phyloP scores from a whole-genome alignment of 2,888 invertebrate species.

The Rutpela maculata region DNA sequence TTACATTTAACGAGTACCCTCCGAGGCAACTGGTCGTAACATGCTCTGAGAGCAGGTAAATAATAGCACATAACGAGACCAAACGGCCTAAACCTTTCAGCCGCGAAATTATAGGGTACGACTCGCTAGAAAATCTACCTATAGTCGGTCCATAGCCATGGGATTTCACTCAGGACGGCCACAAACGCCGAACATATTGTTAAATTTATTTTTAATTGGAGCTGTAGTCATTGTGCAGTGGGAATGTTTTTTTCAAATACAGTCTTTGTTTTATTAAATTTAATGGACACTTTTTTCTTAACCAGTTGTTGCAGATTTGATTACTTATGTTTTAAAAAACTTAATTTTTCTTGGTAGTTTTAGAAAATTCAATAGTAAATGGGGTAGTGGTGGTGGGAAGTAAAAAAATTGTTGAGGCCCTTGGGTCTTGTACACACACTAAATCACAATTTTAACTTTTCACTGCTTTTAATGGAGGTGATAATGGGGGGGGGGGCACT shows the following conservation, averaged over 20 bases:
- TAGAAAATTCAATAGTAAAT: too few relatives aligned
- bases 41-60: constrained; percentile 51
- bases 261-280: too few relatives aligned
- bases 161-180: neutral
- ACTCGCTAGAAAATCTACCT: constrained; percentile 8
- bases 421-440: too few relatives aligned
- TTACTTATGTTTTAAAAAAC: too few relatives aligned
- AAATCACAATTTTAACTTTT: too few relatives aligned
- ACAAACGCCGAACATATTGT: neutral
- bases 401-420: too few relatives aligned
- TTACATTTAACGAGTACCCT: constrained; percentile 65
- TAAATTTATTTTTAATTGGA: constrained; percentile 23
- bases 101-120: constrained; percentile 57
- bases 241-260: neutral
- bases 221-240: neutral
- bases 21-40: constrained; percentile 49
- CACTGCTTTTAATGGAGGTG: too few relatives aligned
- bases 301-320: too few relatives aligned
- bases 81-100: constrained; percentile 51
- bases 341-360: too few relatives aligned
- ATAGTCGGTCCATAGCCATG: neutral
- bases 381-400: too few relatives aligned
- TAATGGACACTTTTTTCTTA: too few relatives aligned
- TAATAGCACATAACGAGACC: constrained; percentile 54
- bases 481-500: too few relatives aligned